These are phyloP conservation scores for Seira musarum DNA, from an alignment of 2,888 invertebrate species.

Conservation along the genomic window DNA sequence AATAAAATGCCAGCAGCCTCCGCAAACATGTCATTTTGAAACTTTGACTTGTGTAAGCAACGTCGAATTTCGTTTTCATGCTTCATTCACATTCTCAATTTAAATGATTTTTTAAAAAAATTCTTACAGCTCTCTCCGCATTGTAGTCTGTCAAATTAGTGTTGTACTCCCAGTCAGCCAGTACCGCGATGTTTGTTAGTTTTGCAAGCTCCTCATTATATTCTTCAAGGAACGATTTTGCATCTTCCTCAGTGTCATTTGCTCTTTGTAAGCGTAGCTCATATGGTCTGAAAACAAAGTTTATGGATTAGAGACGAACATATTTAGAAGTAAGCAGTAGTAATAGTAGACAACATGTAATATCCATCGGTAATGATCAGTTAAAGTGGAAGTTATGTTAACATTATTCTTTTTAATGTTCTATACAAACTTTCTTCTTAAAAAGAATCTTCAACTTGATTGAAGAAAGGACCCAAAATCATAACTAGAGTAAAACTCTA, in stretches of 20 bases:
- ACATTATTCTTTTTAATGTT: conserved; percentile 1
- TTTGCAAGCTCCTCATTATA: conserved; percentile 72
- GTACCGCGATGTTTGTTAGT: conserved; percentile 77
- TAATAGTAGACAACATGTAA: no score
- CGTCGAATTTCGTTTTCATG: conserved; percentile 1
- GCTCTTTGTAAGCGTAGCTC: conserved; percentile 13
- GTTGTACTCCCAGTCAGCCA: conserved; percentile 83
- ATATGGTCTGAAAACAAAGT: neutral
- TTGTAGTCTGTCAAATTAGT: conserved; percentile 84
- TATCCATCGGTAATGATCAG: conserved; percentile 15
- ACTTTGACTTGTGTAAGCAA: neutral
- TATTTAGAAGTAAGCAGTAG: no score
- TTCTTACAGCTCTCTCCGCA: conserved; percentile 63
- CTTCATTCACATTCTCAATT: neutral
- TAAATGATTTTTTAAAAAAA: neutral
- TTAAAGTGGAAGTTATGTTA: conserved; percentile 4
- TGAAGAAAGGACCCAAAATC: neutral
- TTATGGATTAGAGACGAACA: neutral
- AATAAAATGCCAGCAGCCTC: neutral
- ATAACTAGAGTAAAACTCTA: neutral
- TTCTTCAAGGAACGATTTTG: conserved; percentile 64
- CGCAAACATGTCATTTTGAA: neutral
- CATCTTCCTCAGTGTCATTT: conserved; percentile 65
- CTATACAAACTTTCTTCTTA: neutral
- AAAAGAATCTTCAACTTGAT: no score